phyloP scores from a whole-genome alignment of 2,888 invertebrate genomes.

The Pristionchus maxplancki region DNA sequence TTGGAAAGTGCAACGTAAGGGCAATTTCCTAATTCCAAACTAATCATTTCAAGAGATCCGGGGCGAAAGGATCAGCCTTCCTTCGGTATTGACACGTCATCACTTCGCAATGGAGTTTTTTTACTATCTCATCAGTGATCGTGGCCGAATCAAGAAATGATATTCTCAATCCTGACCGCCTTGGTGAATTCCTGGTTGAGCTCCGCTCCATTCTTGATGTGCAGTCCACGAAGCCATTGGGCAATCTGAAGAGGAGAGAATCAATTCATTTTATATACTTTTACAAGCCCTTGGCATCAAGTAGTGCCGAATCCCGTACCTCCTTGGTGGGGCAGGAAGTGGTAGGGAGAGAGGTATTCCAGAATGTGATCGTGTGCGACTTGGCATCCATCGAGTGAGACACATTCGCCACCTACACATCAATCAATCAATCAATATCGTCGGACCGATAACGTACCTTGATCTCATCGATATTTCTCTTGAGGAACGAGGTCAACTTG shows the following conservation, averaged over 20 bases:
- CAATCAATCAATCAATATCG: slow-evolving; percentile 10
- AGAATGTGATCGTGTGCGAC: slow-evolving; percentile 6
- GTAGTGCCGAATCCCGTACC: neutral
- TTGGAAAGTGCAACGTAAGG: neutral
- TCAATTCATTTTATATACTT: neutral
- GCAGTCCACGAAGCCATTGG: neutral
- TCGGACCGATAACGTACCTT: slow-evolving; percentile 13
- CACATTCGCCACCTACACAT: slow-evolving; percentile 13
- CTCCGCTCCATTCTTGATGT: neutral
- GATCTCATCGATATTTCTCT: slow-evolving; percentile 49
- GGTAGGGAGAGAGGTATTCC: neutral
- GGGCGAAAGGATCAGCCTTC: neutral
- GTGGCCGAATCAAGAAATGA: neutral
- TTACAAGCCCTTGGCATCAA: neutral
- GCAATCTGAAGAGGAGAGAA: neutral
- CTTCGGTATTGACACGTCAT: neutral
- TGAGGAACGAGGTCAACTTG: slow-evolving; percentile 49
- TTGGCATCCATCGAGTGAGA: neutral
- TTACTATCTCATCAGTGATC: neutral
- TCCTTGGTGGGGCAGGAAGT: slow-evolving; percentile 12
- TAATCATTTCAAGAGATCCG: neutral
- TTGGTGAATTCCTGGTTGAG: neutral
- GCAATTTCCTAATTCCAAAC: neutral
- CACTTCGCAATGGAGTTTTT: neutral
- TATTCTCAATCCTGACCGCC: neutral